A percentile compares a stretch with the other conserved stretches of the same genome.
Conservation (phyloP, 1,140 invertebrate species). For the Drosophila parvula region DNA sequence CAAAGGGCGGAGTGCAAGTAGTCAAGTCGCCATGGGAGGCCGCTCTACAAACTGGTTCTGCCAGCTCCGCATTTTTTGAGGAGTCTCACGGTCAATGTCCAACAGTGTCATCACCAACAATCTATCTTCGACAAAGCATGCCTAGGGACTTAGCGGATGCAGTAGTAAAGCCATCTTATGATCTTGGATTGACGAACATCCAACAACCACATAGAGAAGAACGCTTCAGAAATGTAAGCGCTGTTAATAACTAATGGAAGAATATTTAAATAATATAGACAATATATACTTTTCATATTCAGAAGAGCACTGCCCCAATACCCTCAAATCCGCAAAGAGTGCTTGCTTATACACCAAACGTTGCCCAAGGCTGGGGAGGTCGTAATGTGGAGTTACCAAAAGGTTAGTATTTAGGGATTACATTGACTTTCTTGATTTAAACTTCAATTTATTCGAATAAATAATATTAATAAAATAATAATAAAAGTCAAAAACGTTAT, state of each 20-base stretch:
- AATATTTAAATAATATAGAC: not conserved
- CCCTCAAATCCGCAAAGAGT: constrained; percentile 64
- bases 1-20: constrained; percentile 86
- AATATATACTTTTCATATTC: not conserved
- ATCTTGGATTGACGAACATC: not conserved
- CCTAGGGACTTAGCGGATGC: constrained; percentile 34
- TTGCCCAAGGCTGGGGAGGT: constrained; percentile 86
- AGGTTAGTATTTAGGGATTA: constrained; percentile 53
- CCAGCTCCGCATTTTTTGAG: constrained; percentile 88
- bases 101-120: constrained; percentile 20
- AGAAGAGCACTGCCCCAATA: not conserved
- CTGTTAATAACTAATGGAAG: not conserved
- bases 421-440: too few relatives aligned
- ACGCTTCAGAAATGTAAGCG: constrained; percentile 34
- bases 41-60: constrained; percentile 88
- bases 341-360: constrained; percentile 85
- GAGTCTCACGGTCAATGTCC: constrained; percentile 27
- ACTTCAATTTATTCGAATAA: too few relatives aligned
- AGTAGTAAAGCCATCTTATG: not conserved
- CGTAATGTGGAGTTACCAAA: constrained; percentile 69
- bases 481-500: too few relatives aligned
- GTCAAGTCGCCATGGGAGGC: constrained; percentile 90
- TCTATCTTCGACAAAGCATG: constrained; percentile 15
- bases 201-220: constrained; percentile 24
- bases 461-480: too few relatives aligned